phyloP scores from a whole-genome alignment of 2,113 vertebrate genomes.

The Brevimyrus niger region DNA sequence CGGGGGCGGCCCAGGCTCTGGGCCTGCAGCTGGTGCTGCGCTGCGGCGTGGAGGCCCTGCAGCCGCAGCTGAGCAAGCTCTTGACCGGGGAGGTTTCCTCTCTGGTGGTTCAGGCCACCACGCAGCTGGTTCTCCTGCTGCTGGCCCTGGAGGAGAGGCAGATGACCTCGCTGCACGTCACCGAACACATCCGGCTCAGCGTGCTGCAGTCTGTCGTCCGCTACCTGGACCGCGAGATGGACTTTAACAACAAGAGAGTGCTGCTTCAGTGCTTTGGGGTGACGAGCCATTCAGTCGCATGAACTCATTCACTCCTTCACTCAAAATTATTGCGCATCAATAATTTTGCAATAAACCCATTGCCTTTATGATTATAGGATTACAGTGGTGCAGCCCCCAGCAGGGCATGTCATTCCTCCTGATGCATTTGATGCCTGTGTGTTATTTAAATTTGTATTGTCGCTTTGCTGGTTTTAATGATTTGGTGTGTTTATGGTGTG shows the following conservation, averaged over 20 bases:
- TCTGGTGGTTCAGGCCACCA: slow-evolving; percentile 46
- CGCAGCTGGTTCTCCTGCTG: slow-evolving; percentile 51
- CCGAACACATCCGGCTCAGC: slow-evolving; percentile 43
- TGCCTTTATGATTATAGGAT: neutral
- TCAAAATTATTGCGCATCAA: neutral
- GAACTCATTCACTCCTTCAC: neutral
- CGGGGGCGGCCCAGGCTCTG: slow-evolving; percentile 36
- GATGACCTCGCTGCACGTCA: slow-evolving; percentile 47
- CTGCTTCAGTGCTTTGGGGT: slow-evolving; percentile 71
- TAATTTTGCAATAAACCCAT: too few relatives aligned
- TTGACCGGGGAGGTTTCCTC: slow-evolving; percentile 36
- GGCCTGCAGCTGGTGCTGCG: slow-evolving; percentile 47
- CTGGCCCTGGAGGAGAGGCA: slow-evolving; percentile 57
- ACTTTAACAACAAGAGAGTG: slow-evolving; percentile 55
- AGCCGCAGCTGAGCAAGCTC: slow-evolving; percentile 36
- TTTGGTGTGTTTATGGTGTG: neutral
- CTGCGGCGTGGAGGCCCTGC: slow-evolving; percentile 55
- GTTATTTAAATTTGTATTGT: slow-evolving; percentile 25
- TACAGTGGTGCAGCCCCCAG: neutral
- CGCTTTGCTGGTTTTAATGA: neutral
- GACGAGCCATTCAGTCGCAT: slow-evolving; percentile 10
- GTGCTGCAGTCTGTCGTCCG: slow-evolving; percentile 42
- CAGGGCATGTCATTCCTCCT: neutral
- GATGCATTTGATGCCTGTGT: neutral
- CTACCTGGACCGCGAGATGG: slow-evolving; percentile 47